Base-by-base conservation (phyloP, 2,888 invertebrate species). In the Lasius fuliginosus region DNA sequence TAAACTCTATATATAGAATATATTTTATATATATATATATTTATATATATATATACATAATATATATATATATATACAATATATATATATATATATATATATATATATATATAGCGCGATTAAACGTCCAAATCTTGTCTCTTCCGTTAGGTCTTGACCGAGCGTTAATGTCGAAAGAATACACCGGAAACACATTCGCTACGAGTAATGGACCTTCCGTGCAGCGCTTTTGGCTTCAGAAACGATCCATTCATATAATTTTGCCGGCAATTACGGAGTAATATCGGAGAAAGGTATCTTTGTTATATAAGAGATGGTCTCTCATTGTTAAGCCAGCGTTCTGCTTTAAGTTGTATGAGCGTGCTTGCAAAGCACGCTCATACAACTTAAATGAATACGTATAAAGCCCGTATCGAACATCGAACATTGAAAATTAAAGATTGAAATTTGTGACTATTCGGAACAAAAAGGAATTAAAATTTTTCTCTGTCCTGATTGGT, bases 271-370 rank as follows among this genome's bases (percentile, higher is more conserved):
- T 71, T n/a, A 27, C 12, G 27, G 58, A 58, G 15, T 30, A 42
- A 79, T 53, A 53, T 71, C 42, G 40, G 71, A 58, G 69, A 77
- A 77, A 79, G 42, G 71, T 71, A 71, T 71, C 79, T 71, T 46
- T 33, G 79, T 79, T 79, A 79, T 36, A 71, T 71, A 79, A 71
- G 62, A 60, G 27, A 3, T 23, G 56, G 23, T 15, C 12, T 53
- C 68, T 79, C 46, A 79, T 58, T 77, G 60, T 79, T 71, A 71
- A 79, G 42, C 42, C 18, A 56, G 5, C 40, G 53, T 68, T 79
- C 40, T 53, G 60, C 71, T 36, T 36, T 36, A 18, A 71, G 3
- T 49, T 18, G 49, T n/a, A 53, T 3, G 53, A 27, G 27, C 5
- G 76, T 53, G 36, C 36, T 36, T 42, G n/a, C n/a, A 15, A 15